A percentile compares a stretch with the other conserved stretches of the same genome.
phyloP scores from a whole-genome alignment of 2,797 vertebrate species.

The Poecilia velifera region DNA sequence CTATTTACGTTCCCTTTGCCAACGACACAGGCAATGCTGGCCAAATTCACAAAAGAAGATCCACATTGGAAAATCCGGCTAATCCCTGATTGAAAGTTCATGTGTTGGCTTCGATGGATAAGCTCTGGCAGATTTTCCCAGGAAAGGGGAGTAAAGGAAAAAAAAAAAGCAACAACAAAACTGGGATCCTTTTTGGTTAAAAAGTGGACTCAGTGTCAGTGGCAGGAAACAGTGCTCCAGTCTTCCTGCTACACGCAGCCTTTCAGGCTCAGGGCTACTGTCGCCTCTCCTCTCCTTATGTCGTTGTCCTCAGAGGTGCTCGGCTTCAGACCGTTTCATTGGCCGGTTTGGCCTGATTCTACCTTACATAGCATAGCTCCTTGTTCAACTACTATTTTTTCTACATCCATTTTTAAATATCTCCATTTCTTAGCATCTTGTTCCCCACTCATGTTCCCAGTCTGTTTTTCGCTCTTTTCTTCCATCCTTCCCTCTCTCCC shows the following conservation, averaged over 20 bases:
- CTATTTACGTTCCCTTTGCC: conserved; percentile 87
- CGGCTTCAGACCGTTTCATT: conserved; percentile 32
- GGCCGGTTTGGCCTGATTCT: conserved; percentile 25
- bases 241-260: conserved; percentile 66
- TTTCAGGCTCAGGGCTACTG: conserved; percentile 62
- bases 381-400: conserved; percentile 5
- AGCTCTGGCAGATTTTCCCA: conserved; percentile 88
- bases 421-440: conserved; percentile 42
- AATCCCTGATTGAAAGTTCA: conserved; percentile 91
- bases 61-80: conserved; percentile 90
- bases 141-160: conserved; percentile 80
- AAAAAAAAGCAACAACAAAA: conserved; percentile 74
- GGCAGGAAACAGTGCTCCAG: conserved; percentile 68
- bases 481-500: conserved; percentile 59
- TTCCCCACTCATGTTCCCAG: conserved; percentile 52
- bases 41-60: conserved; percentile 91
- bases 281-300: conserved; percentile 16
- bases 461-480: conserved; percentile 58
- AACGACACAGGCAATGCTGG: conserved; percentile 85
- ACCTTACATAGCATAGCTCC: conserved; percentile 29
- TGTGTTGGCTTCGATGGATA: conserved; percentile 88
- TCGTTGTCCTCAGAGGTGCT: conserved; percentile 32
- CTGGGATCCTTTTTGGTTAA: conserved; percentile 79
- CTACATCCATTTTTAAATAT: conserved; percentile 45
- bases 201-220: conserved; percentile 78